Evolutionary conservation across 2,113 vertebrate species (phyloP).

Genomic region (Stictonetta naevosa): DNA sequence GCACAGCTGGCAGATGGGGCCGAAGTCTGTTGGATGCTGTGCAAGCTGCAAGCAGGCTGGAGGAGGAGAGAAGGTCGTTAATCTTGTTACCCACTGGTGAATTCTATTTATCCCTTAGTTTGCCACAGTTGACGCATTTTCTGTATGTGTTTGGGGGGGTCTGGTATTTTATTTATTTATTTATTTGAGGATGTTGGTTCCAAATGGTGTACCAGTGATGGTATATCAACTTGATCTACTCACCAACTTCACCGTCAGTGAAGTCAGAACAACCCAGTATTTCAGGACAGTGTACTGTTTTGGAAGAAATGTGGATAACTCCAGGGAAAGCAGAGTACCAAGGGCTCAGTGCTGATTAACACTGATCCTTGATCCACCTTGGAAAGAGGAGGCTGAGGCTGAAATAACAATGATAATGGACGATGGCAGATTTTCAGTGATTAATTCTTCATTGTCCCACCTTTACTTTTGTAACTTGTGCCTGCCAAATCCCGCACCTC

Average conservation of each 20-base stretch:
- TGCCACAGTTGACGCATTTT: neutral
- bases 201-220: neutral
- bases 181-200: neutral
- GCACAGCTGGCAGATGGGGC: neutral
- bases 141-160: neutral
- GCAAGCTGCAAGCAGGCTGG: neutral
- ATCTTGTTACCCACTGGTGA: neutral
- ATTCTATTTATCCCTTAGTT: neutral
- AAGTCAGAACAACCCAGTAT: neutral
- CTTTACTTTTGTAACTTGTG: neutral
- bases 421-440: neutral
- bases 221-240: neutral
- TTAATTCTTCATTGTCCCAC: neutral
- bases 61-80: neutral
- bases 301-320: neutral
- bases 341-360: neutral
- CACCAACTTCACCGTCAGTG: neutral
- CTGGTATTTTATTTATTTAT: too few species aligned
- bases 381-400: neutral
- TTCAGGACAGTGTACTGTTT: neutral
- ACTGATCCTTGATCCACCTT: fast-evolving
- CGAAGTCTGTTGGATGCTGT: neutral
- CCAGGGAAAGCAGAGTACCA: neutral
- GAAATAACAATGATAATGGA: neutral
- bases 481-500: neutral